A percentile compares a stretch with the other conserved stretches of the same genome.
Evolutionary conservation across 37 sponge, comb jelly and placozoan species (phyloP).

Genomic region (Hexactinellida sp.): DNA sequence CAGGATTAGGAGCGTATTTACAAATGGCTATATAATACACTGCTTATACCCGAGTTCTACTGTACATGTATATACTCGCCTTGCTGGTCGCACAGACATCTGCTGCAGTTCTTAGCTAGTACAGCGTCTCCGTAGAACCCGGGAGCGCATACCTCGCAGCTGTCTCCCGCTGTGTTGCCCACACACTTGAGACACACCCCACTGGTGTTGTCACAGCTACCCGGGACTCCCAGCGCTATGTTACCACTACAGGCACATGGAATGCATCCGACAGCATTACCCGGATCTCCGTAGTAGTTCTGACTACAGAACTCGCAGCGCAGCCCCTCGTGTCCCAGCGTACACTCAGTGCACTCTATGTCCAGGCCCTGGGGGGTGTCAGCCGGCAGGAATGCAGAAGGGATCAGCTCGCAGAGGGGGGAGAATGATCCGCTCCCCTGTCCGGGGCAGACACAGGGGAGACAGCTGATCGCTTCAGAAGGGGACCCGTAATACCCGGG

Average conservation of each 20-base stretch:
- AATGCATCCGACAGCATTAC: not conserved
- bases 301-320: conserved; percentile 8
- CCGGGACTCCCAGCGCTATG: not conserved
- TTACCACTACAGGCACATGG: not conserved
- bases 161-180: conserved; percentile 13
- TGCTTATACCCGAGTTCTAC: no score
- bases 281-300: conserved; percentile 8
- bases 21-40: no score
- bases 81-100: not conserved
- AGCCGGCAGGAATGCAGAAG: not conserved
- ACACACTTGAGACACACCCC: conserved; percentile 9
- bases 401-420: not conserved
- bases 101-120: not conserved
- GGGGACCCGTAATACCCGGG: conserved; percentile 9
- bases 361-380: not conserved
- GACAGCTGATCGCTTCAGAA: not conserved
- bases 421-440: not conserved
- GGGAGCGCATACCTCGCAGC: conserved; percentile 32
- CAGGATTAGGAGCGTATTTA: no score
- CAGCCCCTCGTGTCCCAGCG: not conserved
- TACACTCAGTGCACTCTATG: not conserved
- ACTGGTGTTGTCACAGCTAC: not conserved
- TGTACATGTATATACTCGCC: no score
- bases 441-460: not conserved
- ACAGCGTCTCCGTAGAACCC: conserved; percentile 47